Conservation (phyloP, 2,888 invertebrate genomes). For the Brachyopa scutellaris region DNA sequence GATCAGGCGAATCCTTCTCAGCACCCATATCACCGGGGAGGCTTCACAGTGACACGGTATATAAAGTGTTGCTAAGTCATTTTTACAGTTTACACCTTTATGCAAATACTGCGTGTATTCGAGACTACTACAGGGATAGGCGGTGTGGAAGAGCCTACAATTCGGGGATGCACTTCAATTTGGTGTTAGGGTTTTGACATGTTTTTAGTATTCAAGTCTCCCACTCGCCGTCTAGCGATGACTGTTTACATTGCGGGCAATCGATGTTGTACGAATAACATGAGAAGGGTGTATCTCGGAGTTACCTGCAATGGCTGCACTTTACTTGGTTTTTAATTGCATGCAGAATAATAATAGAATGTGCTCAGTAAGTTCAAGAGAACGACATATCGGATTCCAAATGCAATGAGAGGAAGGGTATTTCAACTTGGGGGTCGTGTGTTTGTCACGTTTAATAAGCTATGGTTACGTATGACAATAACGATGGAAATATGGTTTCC, state of each 20-base stretch:
- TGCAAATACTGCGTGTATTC: conserved; percentile 78
- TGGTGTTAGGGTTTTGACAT: conserved; percentile 64
- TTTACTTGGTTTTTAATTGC: neutral
- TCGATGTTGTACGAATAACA: conserved; percentile 47
- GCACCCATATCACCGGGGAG: conserved; percentile 38
- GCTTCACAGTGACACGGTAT: conserved; percentile 52
- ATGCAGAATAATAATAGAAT: no score
- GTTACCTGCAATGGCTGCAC: neutral
- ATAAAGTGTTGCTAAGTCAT: conserved; percentile 72
- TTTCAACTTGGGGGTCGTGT: no score
- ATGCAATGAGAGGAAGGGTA: no score
- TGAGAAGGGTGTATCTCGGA: conserved; percentile 8
- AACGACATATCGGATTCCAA: no score
- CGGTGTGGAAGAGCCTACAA: conserved; percentile 45
- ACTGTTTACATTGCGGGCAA: conserved; percentile 63
- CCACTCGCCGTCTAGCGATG: conserved; percentile 62
- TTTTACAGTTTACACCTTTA: conserved; percentile 78
- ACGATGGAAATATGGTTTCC: no score
- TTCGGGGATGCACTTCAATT: conserved; percentile 69
- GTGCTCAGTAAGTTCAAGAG: no score
- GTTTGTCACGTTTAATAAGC: no score
- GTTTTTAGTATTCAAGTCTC: conserved; percentile 59
- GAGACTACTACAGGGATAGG: conserved; percentile 10
- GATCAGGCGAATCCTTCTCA: conserved; percentile 45
- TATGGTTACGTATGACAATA: no score